Conservation (phyloP, 2,797 vertebrate genomes). For the Alfaro cultratus region DNA sequence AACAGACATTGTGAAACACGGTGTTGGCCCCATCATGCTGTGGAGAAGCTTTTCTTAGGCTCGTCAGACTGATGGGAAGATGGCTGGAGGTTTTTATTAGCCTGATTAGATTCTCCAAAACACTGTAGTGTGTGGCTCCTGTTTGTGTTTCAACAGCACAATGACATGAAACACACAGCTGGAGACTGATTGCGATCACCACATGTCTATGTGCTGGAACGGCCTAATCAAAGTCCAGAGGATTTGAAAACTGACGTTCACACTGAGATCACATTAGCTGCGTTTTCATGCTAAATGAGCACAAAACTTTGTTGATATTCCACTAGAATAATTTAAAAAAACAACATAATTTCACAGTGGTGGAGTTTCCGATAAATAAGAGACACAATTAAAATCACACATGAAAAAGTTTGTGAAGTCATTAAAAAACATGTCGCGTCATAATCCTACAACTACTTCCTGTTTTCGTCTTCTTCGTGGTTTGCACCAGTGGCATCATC, state of each 20-base stretch:
- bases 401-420: too few species aligned
- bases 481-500: too few species aligned
- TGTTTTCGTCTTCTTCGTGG: too few species aligned
- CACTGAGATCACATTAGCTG: neutral
- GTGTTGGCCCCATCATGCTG: neutral
- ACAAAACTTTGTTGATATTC: too few species aligned
- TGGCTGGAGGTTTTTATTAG: neutral
- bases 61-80: neutral
- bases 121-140: neutral
- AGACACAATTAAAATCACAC: too few species aligned
- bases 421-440: too few species aligned
- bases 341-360: too few species aligned
- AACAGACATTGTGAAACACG: neutral
- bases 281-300: too few species aligned
- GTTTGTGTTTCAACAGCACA: neutral
- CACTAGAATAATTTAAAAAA: too few species aligned
- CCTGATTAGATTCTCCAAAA: neutral
- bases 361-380: too few species aligned
- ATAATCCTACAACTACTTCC: too few species aligned
- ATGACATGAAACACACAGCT: neutral
- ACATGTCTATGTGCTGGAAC: neutral
- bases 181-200: neutral
- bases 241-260: neutral
- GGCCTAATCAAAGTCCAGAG: neutral
- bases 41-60: neutral